Conservation (phyloP, 2,797 vertebrate genomes). For the Zonotrichia albicollis region DNA sequence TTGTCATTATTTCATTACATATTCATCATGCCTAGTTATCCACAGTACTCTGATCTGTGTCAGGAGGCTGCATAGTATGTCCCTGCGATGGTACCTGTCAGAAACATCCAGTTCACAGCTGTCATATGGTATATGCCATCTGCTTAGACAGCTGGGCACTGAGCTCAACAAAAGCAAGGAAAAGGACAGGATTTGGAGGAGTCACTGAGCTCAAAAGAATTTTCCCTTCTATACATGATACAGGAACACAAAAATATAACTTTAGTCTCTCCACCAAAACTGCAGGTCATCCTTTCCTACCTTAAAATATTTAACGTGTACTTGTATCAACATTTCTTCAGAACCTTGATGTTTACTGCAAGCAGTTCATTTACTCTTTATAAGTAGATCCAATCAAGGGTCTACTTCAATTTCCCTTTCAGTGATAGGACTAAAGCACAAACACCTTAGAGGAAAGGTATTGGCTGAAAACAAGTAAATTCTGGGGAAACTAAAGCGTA, state of each 20-base stretch:
- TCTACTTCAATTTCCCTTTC: neutral
- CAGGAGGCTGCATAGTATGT: neutral
- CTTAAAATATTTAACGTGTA: neutral
- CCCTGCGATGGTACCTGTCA: neutral
- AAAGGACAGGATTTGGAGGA: neutral
- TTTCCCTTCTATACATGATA: neutral
- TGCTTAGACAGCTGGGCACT: neutral
- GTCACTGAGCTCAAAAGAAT: neutral
- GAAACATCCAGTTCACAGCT: slow-evolving; percentile 14
- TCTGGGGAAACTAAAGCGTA: neutral
- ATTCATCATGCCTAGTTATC: neutral
- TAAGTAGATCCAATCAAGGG: neutral
- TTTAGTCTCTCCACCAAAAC: neutral
- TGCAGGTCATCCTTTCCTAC: neutral
- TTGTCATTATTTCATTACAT: neutral
- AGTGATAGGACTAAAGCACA: neutral
- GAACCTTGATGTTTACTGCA: neutral
- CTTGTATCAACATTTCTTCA: neutral
- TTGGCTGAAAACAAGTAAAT: neutral
- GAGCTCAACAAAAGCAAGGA: neutral
- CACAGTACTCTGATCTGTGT: neutral
- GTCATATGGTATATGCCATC: slow-evolving; percentile 1
- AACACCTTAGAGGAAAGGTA: neutral
- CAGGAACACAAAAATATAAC: neutral
- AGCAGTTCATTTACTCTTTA: neutral